These are phyloP conservation scores for Anser cygnoides DNA, from an alignment of 2,113 vertebrate species.

Conservation along the genomic window DNA sequence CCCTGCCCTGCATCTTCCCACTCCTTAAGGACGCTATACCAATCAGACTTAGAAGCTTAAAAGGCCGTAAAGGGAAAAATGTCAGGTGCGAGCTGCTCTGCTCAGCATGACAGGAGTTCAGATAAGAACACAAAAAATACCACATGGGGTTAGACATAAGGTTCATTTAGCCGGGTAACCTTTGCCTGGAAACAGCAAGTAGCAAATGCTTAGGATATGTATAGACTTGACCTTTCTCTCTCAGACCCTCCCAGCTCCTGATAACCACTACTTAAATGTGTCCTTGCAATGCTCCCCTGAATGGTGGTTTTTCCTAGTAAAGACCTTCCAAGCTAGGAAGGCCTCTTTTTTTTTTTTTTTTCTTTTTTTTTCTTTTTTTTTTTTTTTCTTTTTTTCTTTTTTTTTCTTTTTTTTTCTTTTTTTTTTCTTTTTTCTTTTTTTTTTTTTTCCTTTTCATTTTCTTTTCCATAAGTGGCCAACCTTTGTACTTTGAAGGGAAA, in stretches of 20 bases:
- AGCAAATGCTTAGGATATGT: constrained; percentile 66
- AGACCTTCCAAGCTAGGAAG: background rate
- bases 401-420: background rate
- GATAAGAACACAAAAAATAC: constrained; percentile 71
- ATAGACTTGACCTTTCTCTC: constrained; percentile 64
- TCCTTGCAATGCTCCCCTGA: constrained; percentile 47
- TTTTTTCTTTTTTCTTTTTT: background rate
- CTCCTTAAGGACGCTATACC: constrained; percentile 24
- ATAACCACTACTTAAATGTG: constrained; percentile 41
- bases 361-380: too few species aligned
- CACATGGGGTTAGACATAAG: constrained; percentile 64
- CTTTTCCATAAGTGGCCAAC: background rate
- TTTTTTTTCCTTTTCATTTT: background rate
- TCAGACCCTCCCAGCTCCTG: constrained; percentile 44
- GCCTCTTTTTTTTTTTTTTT: background rate
- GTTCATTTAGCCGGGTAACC: constrained; percentile 67
- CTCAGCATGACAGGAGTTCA: constrained; percentile 63
- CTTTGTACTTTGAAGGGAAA: constrained; percentile 18
- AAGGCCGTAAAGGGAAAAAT: constrained; percentile 59
- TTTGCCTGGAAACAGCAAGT: constrained; percentile 67
- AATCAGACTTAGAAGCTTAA: constrained; percentile 49
- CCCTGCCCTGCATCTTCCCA: background rate
- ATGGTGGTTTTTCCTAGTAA: background rate
- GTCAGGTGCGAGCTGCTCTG: constrained; percentile 56
- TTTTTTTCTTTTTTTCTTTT: too few species aligned